These are phyloP conservation scores for Arremon aurantiirostris DNA, from an alignment of 2,797 vertebrate species.

Conservation along the genomic window DNA sequence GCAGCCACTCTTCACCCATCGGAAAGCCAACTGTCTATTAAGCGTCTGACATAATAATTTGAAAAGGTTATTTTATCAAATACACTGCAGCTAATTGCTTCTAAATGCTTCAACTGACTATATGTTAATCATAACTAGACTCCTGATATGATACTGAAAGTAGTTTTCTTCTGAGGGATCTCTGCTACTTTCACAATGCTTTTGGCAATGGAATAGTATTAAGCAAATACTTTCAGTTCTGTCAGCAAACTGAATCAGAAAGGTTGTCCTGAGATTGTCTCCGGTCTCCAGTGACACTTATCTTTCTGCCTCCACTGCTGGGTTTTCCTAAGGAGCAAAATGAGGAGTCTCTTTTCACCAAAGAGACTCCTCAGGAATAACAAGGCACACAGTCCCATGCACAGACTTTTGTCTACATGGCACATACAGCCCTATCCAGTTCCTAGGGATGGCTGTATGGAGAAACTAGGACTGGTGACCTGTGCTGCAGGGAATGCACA, in stretches of 20 bases:
- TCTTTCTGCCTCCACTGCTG: neutral
- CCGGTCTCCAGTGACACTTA: neutral
- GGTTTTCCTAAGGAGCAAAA: neutral
- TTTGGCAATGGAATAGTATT: neutral
- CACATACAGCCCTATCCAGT: neutral
- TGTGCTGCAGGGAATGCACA: neutral
- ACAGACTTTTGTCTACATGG: neutral
- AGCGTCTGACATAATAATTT: neutral
- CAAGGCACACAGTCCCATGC: neutral
- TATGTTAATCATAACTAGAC: neutral
- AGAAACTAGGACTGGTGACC: neutral
- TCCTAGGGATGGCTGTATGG: neutral
- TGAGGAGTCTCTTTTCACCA: neutral
- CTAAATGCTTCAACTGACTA: neutral
- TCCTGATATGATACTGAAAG: neutral
- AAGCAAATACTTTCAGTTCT: neutral
- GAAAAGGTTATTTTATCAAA: slow-evolving; percentile 16
- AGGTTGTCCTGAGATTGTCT: neutral
- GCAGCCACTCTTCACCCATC: neutral
- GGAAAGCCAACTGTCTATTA: neutral
- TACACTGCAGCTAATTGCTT: neutral
- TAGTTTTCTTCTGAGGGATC: neutral
- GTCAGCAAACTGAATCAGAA: neutral
- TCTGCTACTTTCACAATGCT: neutral
- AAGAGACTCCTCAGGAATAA: neutral